These are phyloP conservation scores for Drosophila parthenogenetica DNA, from an alignment of 2,888 invertebrate genomes.

Conservation along the genomic window DNA sequence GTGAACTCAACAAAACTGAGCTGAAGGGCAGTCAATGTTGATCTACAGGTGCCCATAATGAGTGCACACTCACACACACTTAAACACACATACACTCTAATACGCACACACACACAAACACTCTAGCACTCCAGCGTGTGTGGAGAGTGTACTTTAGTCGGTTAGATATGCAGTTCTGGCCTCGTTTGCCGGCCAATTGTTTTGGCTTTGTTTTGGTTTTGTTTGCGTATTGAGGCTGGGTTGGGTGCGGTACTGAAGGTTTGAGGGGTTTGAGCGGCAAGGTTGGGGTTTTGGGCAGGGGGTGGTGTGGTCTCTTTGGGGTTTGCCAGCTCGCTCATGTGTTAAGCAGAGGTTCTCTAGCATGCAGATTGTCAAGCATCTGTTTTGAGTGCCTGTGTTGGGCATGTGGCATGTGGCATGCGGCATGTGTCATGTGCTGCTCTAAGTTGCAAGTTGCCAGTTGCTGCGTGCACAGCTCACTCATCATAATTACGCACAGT, in stretches of 20 bases:
- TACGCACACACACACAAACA: conserved; percentile 17
- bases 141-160: conserved; percentile 8
- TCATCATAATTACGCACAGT: conserved; percentile 78
- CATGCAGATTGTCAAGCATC: conserved; percentile 67
- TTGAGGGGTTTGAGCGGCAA: background rate
- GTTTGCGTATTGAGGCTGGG: conserved; percentile 24
- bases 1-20: conserved; percentile 41
- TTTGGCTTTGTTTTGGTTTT: conserved; percentile 39
- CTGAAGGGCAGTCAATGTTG: conserved; percentile 74
- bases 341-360: conserved; percentile 47
- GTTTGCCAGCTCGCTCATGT: conserved; percentile 46
- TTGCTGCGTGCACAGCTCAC: conserved; percentile 54
- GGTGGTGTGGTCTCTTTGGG: background rate
- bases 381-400: conserved; percentile 58
- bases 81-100: conserved; percentile 19
- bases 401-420: conserved; percentile 49
- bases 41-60: conserved; percentile 67
- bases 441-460: conserved; percentile 31
- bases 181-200: conserved; percentile 36
- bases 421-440: conserved; percentile 42
- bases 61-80: conserved; percentile 32
- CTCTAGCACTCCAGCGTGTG: background rate
- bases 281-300: no score
- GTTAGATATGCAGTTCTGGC: conserved; percentile 31
- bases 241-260: background rate